phyloP scores from a whole-genome alignment of 1,140 invertebrate genomes.

The Drosophila melanogaster region DNA sequence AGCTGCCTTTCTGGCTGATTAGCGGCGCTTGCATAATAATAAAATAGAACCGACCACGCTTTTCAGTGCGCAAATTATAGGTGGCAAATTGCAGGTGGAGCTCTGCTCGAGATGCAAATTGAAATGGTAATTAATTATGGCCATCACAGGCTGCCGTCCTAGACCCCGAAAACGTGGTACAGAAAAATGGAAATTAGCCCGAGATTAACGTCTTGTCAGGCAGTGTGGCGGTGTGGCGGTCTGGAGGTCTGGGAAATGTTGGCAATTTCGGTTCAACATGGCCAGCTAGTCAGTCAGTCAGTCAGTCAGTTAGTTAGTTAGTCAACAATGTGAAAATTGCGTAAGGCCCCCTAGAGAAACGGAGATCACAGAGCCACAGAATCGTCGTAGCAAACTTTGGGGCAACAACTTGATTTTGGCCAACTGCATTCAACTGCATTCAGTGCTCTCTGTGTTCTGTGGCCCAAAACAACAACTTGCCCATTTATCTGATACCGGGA shows the following conservation, averaged over 20 bases:
- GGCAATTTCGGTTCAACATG: slow-evolving; percentile 60
- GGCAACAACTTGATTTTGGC: slow-evolving; percentile 39
- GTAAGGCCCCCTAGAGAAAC: slow-evolving; percentile 17
- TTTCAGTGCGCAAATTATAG: slow-evolving; percentile 52
- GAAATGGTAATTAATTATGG: slow-evolving; percentile 83
- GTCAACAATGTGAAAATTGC: slow-evolving; percentile 55
- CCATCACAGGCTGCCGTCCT: slow-evolving; percentile 71
- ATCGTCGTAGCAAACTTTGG: slow-evolving; percentile 16
- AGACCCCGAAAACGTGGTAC: slow-evolving; percentile 66
- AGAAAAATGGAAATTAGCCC: slow-evolving; percentile 34
- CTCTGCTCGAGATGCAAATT: slow-evolving; percentile 69
- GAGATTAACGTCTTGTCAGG: slow-evolving; percentile 40
- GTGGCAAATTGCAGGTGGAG: slow-evolving; percentile 69
- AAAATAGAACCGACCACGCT: slow-evolving; percentile 18
- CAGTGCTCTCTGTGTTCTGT: slow-evolving; percentile 5
- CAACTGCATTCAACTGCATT: slow-evolving; percentile 3
- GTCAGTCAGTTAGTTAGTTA: not conserved
- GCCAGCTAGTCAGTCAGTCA: not conserved
- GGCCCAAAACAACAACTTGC: slow-evolving; percentile 26
- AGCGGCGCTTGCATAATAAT: slow-evolving; percentile 66
- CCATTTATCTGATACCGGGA: slow-evolving; percentile 19
- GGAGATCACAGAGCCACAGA: slow-evolving; percentile 1
- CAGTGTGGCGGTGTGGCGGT: not conserved
- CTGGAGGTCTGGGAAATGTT: slow-evolving; percentile 56
- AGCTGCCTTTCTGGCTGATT: slow-evolving; percentile 43